These are phyloP conservation scores for Oryzaephilus surinamensis DNA, from an alignment of 1,140 invertebrate genomes.

Conservation along the genomic window DNA sequence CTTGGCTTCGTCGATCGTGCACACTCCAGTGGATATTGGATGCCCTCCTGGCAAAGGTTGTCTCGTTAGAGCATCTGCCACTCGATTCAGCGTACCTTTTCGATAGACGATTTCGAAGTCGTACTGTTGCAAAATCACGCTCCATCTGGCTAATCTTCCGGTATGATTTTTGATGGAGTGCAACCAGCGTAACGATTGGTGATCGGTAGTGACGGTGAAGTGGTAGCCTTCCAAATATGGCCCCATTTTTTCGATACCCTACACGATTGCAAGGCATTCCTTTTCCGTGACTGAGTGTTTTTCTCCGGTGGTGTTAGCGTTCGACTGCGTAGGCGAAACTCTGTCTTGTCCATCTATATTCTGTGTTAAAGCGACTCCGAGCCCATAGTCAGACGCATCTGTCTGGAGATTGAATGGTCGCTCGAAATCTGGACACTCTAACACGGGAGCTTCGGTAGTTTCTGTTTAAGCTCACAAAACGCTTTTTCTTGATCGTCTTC, in stretches of 20 bases:
- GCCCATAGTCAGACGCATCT: too few species aligned
- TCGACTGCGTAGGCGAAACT: conserved; percentile 31
- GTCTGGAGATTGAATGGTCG: too few species aligned
- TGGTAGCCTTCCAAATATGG: too few species aligned
- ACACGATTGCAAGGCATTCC: too few species aligned
- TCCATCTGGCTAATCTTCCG: conserved; percentile 19
- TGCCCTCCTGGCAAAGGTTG: not conserved
- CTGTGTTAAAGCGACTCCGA: too few species aligned
- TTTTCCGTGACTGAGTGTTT: conserved; percentile 35
- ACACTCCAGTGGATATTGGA: not conserved
- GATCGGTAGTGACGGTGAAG: too few species aligned
- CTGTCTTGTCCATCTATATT: conserved; percentile 15
- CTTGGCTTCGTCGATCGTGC: not conserved
- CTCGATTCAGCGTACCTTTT: conserved; percentile 20
- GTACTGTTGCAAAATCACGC: conserved; percentile 29
- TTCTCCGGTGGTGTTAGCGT: conserved; percentile 26
- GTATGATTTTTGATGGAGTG: conserved; percentile 12
- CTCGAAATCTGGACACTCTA: conserved; percentile 22
- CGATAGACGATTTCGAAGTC: conserved; percentile 26
- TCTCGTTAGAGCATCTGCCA: not conserved
- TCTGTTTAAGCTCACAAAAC: too few species aligned
- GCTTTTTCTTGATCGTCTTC: too few species aligned
- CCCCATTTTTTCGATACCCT: conserved; percentile 25
- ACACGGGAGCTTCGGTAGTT: conserved; percentile 23
- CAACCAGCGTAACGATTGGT: conserved; percentile 16